Base-by-base conservation (phyloP, 2,797 vertebrate species). In the Cottoperca gobio region DNA sequence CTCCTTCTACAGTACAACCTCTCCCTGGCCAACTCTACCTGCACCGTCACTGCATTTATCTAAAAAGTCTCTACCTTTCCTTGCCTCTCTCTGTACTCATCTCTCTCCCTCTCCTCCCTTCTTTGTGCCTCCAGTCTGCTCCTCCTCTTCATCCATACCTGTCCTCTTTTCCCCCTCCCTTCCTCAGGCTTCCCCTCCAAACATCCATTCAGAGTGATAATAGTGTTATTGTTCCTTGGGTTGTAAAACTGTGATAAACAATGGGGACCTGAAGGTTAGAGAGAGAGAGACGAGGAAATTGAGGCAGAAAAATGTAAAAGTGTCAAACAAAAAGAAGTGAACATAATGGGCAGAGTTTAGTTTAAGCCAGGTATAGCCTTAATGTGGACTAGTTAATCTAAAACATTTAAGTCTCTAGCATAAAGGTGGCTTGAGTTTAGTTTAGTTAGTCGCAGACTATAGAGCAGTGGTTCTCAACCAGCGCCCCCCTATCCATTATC, bases 201-300 rank as follows among this genome's bases (percentile, higher is more conserved):
- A 68, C 40, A 17, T 37, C 13, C 43, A 59, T 33, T 46, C 48
- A 26, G 19, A 17, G 37, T 26, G 3, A 62, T 59, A 62, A 79
- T 68, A 42, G 43, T 50, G 28, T 59, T 55, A 62, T 28, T 85
- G 80, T 85, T 64, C 33, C 39, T 28, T 31, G 7, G 46, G 8
- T 58, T 26, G 24, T 50, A 19, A 17, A 55, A 69, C 19, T 53
- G 28, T 48, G 48, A 46, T 39, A 54, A 55, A 52, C 17, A 72
- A 48, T 6, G 2, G 7, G 1, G 31, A 35, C 24, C 13, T 5
- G 35, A 33, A 39, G 11, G 28, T 54, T 37, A 28, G 14, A n/a
- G n/a, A n/a, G n/a, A 64, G 19, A 61, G 13, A 23, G 3, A 63
- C 7, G 1, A 33, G 58, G 8, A 60, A 35, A 31, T 8, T 46